Conservation (phyloP, 2,888 invertebrate species). For the Branchipolynoe longqiensis region DNA sequence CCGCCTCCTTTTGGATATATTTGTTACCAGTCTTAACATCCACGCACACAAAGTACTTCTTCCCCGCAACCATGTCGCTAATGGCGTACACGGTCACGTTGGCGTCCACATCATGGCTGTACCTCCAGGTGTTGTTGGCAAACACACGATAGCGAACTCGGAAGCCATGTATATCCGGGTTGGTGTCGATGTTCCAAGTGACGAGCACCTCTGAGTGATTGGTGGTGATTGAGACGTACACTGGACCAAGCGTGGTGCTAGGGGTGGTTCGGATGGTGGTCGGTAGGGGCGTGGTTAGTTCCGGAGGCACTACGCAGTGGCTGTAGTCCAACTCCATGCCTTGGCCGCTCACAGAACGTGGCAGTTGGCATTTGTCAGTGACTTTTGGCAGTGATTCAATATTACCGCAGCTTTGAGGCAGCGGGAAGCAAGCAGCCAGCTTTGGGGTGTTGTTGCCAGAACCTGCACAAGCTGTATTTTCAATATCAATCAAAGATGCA, state of each 20-base stretch:
- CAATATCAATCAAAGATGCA: neutral
- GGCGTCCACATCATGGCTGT: neutral
- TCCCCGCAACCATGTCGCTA: neutral
- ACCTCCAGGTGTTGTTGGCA: neutral
- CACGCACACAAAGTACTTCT: conserved; percentile 2
- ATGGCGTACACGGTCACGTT: neutral
- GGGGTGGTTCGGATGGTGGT: neutral
- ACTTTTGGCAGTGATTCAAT: neutral
- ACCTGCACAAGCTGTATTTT: neutral
- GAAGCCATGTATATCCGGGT: neutral
- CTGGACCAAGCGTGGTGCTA: neutral
- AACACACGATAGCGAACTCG: conserved; percentile 25
- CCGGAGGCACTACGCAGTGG: conserved; percentile 17
- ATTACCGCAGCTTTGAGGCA: neutral
- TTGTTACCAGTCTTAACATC: neutral
- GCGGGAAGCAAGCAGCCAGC: conserved; percentile 7
- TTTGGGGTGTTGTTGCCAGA: neutral
- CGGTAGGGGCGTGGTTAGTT: conserved; percentile 10
- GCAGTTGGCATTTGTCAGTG: neutral
- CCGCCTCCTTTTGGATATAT: neutral
- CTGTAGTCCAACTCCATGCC: neutral
- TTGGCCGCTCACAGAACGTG: neutral
- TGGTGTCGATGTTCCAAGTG: neutral
- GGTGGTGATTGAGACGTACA: neutral
- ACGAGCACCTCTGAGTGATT: neutral